Evolutionary conservation across 37 sponge, comb jelly and placozoan genomes (phyloP).

Genomic region (Lycopodina hypogea): DNA sequence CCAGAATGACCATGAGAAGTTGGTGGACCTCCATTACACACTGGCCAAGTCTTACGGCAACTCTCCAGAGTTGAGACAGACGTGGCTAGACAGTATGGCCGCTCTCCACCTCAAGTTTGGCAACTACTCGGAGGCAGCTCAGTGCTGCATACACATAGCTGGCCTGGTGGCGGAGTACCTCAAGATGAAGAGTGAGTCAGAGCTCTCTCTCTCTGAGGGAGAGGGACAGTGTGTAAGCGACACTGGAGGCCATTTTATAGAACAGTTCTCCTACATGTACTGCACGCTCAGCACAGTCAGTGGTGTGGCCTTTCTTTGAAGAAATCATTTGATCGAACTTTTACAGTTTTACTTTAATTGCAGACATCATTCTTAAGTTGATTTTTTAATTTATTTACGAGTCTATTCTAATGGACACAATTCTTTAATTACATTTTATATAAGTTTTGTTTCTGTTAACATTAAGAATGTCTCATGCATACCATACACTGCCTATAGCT

Average conservation of each 20-base stretch:
- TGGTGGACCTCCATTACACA: conserved; percentile 86
- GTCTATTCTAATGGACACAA: too few relatives aligned
- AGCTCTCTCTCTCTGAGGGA: background rate
- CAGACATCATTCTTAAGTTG: too few relatives aligned
- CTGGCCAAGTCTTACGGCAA: conserved; percentile 82
- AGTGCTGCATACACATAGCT: conserved; percentile 91
- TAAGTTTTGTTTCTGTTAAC: too few relatives aligned
- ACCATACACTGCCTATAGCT: too few relatives aligned
- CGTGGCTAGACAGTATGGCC: conserved; percentile 89
- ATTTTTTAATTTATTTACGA: too few relatives aligned
- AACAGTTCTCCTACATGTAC: too few relatives aligned
- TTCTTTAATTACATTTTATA: too few relatives aligned
- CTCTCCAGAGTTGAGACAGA: conserved; percentile 83
- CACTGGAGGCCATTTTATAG: too few relatives aligned
- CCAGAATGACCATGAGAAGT: conserved; percentile 81
- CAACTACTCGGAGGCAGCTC: conserved; percentile 91
- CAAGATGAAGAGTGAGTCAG: conserved; percentile 56
- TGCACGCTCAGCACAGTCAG: background rate
- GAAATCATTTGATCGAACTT: too few relatives aligned
- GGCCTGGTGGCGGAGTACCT: conserved; percentile 88
- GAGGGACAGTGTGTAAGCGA: background rate
- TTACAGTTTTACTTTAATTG: too few relatives aligned
- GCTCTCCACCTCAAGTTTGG: conserved; percentile 65
- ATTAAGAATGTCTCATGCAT: too few relatives aligned
- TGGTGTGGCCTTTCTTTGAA: too few relatives aligned